Evolutionary conservation across 2,113 vertebrate species (phyloP).

Genomic region (Theropithecus gelada): DNA sequence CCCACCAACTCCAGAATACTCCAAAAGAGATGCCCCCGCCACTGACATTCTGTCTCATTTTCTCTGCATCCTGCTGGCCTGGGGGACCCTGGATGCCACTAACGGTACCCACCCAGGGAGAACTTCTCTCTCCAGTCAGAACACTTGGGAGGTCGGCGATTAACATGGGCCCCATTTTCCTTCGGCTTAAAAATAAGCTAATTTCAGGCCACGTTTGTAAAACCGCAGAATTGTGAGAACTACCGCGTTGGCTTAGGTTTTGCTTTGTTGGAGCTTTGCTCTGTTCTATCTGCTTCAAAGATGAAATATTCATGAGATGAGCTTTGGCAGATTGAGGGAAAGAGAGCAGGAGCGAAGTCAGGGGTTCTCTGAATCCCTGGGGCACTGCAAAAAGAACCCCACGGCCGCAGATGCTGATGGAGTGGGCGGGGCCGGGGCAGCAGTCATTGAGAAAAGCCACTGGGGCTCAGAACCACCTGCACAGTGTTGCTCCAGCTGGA

Average conservation of each 20-base stretch:
- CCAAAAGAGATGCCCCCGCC: fast-evolving
- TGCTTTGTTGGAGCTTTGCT: neutral
- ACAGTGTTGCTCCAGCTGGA: fast-evolving
- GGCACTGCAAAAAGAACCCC: fast-evolving
- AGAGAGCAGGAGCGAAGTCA: fast-evolving
- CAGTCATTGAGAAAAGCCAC: neutral
- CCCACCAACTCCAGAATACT: neutral
- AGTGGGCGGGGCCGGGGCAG: neutral
- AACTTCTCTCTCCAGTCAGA: fast-evolving
- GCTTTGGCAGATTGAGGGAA: fast-evolving
- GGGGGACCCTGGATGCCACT: fast-evolving
- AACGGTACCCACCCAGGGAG: fast-evolving
- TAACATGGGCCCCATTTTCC: fast-evolving
- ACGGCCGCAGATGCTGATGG: neutral
- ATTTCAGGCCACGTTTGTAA: neutral
- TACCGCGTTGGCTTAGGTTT: neutral
- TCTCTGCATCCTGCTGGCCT: fast-evolving
- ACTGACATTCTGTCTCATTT: fast-evolving
- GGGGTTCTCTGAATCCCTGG: neutral
- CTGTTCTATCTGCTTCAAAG: fast-evolving
- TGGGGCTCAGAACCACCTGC: too few relatives aligned
- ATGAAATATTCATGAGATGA: fast-evolving
- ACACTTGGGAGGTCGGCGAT: fast-evolving
- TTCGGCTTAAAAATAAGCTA: fast-evolving
- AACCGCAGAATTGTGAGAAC: neutral